Evolutionary conservation across 2,113 vertebrate species (phyloP).

Genomic region (Solea senegalensis): DNA sequence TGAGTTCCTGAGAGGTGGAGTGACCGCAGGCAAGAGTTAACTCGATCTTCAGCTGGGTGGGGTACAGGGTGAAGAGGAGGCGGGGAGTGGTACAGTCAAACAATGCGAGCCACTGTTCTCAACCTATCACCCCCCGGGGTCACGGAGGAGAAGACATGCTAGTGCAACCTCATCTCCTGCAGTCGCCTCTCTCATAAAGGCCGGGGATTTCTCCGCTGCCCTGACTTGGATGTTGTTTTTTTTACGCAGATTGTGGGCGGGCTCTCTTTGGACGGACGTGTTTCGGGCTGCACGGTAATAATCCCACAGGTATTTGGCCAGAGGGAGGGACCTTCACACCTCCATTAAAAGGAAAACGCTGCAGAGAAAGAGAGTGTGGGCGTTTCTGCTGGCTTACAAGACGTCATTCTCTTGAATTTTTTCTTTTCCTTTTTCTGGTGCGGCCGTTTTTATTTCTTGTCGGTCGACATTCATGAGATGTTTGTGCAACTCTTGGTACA

Average conservation of each 20-base stretch:
- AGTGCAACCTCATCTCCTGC: constrained; percentile 79
- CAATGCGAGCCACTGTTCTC: constrained; percentile 78
- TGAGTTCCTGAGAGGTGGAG: constrained; percentile 71
- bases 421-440: constrained; percentile 11
- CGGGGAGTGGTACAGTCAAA: constrained; percentile 54
- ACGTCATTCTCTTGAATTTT: constrained; percentile 21
- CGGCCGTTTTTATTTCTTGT: constrained; percentile 54
- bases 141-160: constrained; percentile 75
- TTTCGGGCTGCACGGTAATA: constrained; percentile 62
- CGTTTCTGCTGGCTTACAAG: constrained; percentile 29
- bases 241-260: constrained; percentile 67
- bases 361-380: constrained; percentile 19
- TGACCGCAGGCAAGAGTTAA: constrained; percentile 81
- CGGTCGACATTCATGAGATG: constrained; percentile 70
- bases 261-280: constrained; percentile 56
- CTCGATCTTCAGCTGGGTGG: constrained; percentile 76
- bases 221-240: constrained; percentile 73
- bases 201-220: constrained; percentile 75
- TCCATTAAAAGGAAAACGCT: constrained; percentile 17
- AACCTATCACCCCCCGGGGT: constrained; percentile 73
- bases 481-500: constrained; percentile 24
- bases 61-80: constrained; percentile 66
- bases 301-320: constrained; percentile 78
- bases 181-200: constrained; percentile 75
- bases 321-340: constrained; percentile 72